Base-by-base conservation (phyloP, 2,797 vertebrate genomes). In the Peromyscus aztecus region DNA sequence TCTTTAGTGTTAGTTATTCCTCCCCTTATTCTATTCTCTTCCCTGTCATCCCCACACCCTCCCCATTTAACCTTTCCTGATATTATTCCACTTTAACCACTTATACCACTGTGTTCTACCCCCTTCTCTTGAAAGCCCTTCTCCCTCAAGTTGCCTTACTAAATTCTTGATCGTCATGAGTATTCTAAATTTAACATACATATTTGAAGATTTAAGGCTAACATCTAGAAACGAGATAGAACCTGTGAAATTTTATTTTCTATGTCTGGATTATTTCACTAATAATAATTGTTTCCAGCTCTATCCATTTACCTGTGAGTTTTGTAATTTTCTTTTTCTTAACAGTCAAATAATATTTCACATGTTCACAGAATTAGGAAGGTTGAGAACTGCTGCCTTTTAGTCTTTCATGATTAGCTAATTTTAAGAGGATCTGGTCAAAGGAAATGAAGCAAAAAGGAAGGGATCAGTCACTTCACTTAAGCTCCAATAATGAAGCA, bases 1-100 rank as follows among this genome's bases (percentile, higher is more conserved):
- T n/a, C 14, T 14, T 82, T 16, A 59, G 13, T 59, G 6, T 77
- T 57, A 37, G 55, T 81, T 81, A 23, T 73, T 23, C 11, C 52
- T 12, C 34, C 52, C 37, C n/a, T 24, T 57, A 37, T 2, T 24
- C 34, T 24, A 1, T 57, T 12, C 21, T 81, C 34, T 14, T 81
- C 12, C 52, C 6, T 57, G 10, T 1, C 52, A 6, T 24, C 1
- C 55, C 55, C 3, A 24, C 0, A 27, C 6, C 12, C 19, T 37
- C 23, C n/a, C 23, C n/a, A 27, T 55, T 21, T 55, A 55, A 80
- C 31, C 10, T 2, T n/a, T 78, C 27, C 4, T 78, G 76, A 21
- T 4, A 52, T n/a, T 80, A n/a, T 55, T 13, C 29, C 4, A 34
- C 71, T 49, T 37, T 57, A 57, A n/a, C 78, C 11, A 55, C 52